Percentiles rank a stretch among this genome's conserved stretches.
phyloP scores from a whole-genome alignment of 1,140 invertebrate genomes.

The Ectropis grisescens region DNA sequence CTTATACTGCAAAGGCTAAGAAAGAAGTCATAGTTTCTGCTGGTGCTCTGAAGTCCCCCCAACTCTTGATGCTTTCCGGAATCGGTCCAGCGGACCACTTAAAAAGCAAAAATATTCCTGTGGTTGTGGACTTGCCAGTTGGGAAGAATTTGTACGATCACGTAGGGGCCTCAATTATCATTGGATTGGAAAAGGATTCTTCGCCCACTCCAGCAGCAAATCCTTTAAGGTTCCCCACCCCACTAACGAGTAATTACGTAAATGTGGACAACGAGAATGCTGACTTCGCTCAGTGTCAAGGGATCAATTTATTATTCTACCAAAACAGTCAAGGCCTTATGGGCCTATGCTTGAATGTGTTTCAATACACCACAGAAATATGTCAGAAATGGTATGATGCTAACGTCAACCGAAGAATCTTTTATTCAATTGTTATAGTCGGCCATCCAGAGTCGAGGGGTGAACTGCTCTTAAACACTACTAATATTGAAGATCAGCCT shows the following conservation, averaged over 20 bases:
- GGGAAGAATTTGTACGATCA: constrained; percentile 7
- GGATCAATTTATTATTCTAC: constrained; percentile 5
- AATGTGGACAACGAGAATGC: not conserved
- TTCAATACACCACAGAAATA: constrained; percentile 3
- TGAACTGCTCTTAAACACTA: constrained; percentile 42
- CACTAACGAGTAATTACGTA: constrained; percentile 2
- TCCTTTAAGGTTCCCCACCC: constrained; percentile 1
- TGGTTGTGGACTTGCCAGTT: constrained; percentile 4
- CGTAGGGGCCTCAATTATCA: not conserved
- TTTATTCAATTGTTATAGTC: constrained; percentile 60
- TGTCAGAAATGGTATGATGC: constrained; percentile 3
- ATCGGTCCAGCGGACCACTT: constrained; percentile 1
- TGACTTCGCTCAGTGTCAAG: constrained; percentile 8
- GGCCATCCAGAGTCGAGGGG: constrained; percentile 72
- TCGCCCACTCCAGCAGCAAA: not conserved
- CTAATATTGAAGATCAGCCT: constrained; percentile 59
- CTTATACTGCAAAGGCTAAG: constrained; percentile 1
- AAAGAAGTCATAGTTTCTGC: constrained; percentile 8
- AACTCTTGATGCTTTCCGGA: constrained; percentile 6
- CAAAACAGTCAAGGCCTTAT: constrained; percentile 1
- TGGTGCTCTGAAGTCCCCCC: constrained; percentile 3
- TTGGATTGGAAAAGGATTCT: not conserved
- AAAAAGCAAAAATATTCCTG: constrained; percentile 1
- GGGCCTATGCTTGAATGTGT: constrained; percentile 3
- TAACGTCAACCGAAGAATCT: not conserved